Evolutionary conservation across 2,888 invertebrate species (phyloP).

Genomic region (Cephalotes varians): DNA sequence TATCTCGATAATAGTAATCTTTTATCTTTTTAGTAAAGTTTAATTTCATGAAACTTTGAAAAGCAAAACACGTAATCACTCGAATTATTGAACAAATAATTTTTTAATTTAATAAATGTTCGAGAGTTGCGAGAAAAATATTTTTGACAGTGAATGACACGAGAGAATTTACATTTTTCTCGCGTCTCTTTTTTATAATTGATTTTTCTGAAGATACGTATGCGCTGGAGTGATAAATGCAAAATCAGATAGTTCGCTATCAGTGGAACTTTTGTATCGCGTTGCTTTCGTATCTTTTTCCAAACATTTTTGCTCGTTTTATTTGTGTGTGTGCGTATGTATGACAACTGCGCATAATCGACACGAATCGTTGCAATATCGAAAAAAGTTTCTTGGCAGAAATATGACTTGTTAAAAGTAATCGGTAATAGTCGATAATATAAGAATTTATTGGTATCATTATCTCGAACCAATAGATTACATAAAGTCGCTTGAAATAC

Average conservation of each 20-base stretch:
- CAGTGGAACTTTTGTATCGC: neutral
- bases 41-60: neutral
- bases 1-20: neutral
- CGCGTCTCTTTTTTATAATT: slow-evolving; percentile 7
- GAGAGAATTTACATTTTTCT: neutral
- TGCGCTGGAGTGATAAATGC: slow-evolving; percentile 12
- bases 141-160: neutral
- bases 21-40: neutral
- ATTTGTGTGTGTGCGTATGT: neutral
- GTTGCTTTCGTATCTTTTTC: slow-evolving; percentile 7
- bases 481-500: neutral
- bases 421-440: neutral
- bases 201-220: slow-evolving; percentile 8
- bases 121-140: neutral
- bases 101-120: neutral
- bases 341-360: neutral
- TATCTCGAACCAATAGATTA: neutral
- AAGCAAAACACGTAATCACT: neutral
- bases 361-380: neutral
- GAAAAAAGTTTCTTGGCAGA: neutral
- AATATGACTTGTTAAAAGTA: slow-evolving; percentile 1
- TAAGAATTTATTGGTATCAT: slow-evolving; percentile 4
- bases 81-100: slow-evolving; percentile 1
- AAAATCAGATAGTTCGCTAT: slow-evolving; percentile 21
- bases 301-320: slow-evolving; percentile 8